Conservation (phyloP, 2,113 vertebrate species). For the Trogon surrucura region DNA sequence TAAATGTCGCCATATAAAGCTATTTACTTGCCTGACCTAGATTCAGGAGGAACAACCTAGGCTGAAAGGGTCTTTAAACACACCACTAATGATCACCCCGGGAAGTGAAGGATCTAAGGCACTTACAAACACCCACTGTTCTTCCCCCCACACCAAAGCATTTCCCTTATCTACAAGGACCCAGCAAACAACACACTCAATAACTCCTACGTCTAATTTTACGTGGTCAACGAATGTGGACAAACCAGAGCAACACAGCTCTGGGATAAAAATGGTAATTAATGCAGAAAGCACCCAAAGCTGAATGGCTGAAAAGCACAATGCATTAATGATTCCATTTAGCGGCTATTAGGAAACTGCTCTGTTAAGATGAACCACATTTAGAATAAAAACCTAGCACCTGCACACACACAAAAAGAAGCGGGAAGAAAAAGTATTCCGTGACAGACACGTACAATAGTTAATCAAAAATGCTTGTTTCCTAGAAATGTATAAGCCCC, state of each 20-base stretch:
- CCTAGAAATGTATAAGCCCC: background rate
- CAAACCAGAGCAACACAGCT: background rate
- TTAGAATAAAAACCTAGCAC: conserved; percentile 49
- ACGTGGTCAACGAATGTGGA: background rate
- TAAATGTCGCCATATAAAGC: background rate
- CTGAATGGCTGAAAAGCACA: conserved; percentile 56
- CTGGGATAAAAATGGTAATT: conserved; percentile 11
- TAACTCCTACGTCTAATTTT: background rate
- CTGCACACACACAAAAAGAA: conserved; percentile 40
- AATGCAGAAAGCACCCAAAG: conserved; percentile 33
- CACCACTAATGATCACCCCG: fast-evolving
- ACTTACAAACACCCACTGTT: background rate
- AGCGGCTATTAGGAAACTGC: conserved; percentile 33
- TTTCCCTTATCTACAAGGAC: background rate
- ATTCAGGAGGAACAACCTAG: background rate
- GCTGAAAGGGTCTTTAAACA: background rate
- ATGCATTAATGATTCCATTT: conserved; percentile 60
- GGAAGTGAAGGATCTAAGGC: background rate
- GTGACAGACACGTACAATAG: background rate
- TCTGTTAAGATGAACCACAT: conserved; percentile 18
- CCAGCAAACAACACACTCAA: background rate
- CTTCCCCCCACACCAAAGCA: background rate
- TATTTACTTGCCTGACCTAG: background rate
- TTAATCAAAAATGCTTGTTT: conserved; percentile 39
- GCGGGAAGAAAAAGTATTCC: conserved; percentile 41